Percentiles rank a stretch among this genome's conserved stretches.
Evolutionary conservation across 2,113 vertebrate species (phyloP).

Genomic region (Cepphus grylle): DNA sequence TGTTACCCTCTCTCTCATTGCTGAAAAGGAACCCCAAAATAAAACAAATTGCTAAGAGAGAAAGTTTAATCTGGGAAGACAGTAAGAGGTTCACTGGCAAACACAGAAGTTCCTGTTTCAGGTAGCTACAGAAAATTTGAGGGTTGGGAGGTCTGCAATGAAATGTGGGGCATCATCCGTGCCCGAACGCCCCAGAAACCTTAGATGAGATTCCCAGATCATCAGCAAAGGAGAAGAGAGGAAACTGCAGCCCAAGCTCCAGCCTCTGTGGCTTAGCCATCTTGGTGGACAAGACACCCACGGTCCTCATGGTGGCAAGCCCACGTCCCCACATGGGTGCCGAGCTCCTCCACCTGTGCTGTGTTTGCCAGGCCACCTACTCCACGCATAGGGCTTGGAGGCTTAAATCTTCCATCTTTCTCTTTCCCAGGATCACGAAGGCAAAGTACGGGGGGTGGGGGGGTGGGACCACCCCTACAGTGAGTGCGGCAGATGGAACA

Average conservation of each 20-base stretch:
- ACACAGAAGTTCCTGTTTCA: background rate
- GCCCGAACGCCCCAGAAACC: background rate
- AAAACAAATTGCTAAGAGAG: background rate
- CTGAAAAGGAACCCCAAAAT: background rate
- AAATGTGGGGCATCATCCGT: background rate
- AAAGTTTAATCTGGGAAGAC: background rate
- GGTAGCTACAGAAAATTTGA: background rate
- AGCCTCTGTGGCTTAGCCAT: background rate
- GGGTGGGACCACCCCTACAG: background rate
- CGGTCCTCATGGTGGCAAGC: fast-evolving
- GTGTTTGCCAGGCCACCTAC: fast-evolving
- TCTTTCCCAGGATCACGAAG: background rate
- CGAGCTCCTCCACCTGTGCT: background rate
- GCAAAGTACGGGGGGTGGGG: background rate
- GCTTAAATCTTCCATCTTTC: background rate
- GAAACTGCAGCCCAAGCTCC: background rate
- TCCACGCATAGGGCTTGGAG: background rate
- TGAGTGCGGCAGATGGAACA: background rate
- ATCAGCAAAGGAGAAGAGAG: background rate
- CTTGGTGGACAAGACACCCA: background rate
- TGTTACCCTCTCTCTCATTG: background rate
- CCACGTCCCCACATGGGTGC: background rate
- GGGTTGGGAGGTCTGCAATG: background rate
- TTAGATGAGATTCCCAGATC: background rate
- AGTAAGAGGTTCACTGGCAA: background rate